These are phyloP conservation scores for Dysidea cf. avara DNA, from an alignment of 37 sponge, comb jelly and placozoan species.

Conservation along the genomic window DNA sequence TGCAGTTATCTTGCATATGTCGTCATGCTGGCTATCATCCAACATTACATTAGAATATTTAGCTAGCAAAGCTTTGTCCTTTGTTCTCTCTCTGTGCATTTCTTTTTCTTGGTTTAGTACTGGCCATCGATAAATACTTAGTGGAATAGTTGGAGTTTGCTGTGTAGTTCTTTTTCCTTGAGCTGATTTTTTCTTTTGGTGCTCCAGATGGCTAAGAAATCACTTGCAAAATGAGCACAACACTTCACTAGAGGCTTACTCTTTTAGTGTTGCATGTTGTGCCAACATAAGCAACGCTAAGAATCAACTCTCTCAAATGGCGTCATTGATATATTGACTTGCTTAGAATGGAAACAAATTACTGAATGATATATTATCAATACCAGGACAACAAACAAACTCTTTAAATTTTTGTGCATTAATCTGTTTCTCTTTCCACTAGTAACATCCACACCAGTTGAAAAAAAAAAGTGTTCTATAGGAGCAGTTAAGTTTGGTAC, in stretches of 20 bases:
- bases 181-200: too few relatives aligned
- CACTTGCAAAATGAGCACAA: constrained; percentile 7
- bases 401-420: background rate
- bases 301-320: constrained; percentile 36
- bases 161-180: too few relatives aligned
- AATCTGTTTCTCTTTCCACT: too few relatives aligned
- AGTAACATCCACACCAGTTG: too few relatives aligned
- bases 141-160: background rate
- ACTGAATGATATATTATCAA: constrained; percentile 10
- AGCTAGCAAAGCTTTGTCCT: background rate
- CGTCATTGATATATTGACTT: constrained; percentile 4
- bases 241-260: too few relatives aligned
- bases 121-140: constrained; percentile 8
- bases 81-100: background rate
- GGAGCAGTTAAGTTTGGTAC: too few relatives aligned
- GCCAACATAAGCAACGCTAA: background rate
- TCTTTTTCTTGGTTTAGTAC: background rate
- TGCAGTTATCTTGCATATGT: background rate
- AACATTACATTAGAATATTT: constrained; percentile 2
- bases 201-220: constrained; percentile 1
- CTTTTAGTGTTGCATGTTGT: constrained; percentile 27
- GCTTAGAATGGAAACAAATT: constrained; percentile 31
- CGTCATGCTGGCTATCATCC: constrained; percentile 13
- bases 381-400: constrained; percentile 41
- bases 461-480: too few relatives aligned